Evolutionary conservation across 2,113 vertebrate genomes (phyloP), one percentile per base, ranked within the genome.

Genomic region (Mormoops blainvillei): DNA sequence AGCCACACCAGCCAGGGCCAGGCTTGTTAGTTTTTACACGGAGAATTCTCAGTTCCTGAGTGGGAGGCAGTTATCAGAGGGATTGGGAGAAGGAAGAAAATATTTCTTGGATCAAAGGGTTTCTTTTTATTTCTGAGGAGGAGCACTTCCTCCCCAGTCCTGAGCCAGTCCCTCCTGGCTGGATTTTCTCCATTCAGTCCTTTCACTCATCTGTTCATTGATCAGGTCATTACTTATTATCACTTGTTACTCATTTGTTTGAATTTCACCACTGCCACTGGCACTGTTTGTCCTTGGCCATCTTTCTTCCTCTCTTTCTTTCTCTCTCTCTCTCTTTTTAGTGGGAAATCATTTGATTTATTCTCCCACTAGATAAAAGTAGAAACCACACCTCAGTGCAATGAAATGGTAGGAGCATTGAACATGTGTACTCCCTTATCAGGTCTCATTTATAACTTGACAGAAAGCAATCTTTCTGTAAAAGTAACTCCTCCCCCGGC

Each of bases 11-110:
- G n/a, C n/a, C n/a, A n/a, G n/a, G n/a, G n/a, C n/a, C n/a, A n/a
- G 45, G 26, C 78, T 93, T 87, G 91, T 94, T 94, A 96, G 50
- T 96, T 97, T 97, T 94, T 95, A 87, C 24, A 26, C 4, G 1
- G 58, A 58, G 68, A 68, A 28, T 80, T 92, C 82, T 96, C 45
- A 38, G 89, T 71, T 94, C 89, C 43, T 33, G 74, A 95, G 97
- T 95, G 80, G 96, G 96, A 92, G 84, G 89, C 81, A 14, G 81
- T 82, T 77, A 81, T 52, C 58, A 65, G 78, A 87, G 78, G 36
- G 63, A 50, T 61, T 88, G 68, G 89, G 14, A 73, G 89, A 71
- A 91, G 68, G 63, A 56, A 95, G 70, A 81, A 31, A 58, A 3
- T n/a, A 18, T 77, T 80, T 89, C 71, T 83, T 54, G 22, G 83